phyloP scores from a whole-genome alignment of 2,888 invertebrate species.

The Galeruca laticollis region DNA sequence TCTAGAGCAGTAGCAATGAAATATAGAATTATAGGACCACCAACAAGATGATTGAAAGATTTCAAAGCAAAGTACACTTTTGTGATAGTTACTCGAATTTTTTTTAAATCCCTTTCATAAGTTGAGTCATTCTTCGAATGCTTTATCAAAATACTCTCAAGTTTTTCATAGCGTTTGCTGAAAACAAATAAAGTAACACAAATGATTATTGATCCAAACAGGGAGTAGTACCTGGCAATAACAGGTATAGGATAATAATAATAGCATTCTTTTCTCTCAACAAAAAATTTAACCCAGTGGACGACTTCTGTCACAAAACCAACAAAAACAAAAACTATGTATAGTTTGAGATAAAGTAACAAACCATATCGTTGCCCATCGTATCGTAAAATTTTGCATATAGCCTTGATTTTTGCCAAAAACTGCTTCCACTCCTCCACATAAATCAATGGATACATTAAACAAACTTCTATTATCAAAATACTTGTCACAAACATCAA shows the following conservation, averaged over 20 bases:
- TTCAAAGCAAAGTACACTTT: not conserved
- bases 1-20: not conserved
- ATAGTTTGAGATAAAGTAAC: not conserved
- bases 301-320: not conserved
- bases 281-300: not conserved
- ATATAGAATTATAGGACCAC: not conserved
- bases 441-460: not conserved
- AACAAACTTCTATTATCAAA: not conserved
- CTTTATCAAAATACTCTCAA: not conserved
- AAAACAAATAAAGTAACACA: not conserved
- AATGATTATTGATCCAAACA: conserved; percentile 4
- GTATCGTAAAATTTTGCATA: not conserved
- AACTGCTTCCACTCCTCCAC: not conserved
- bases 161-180: not conserved
- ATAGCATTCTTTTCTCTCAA: not conserved
- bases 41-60: not conserved
- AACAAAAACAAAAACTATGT: not conserved
- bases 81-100: not conserved
- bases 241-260: not conserved
- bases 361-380: not conserved
- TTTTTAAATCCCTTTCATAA: not conserved
- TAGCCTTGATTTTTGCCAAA: not conserved
- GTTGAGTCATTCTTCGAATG: not conserved
- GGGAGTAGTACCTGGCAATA: not conserved
- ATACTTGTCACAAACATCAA: not conserved